Evolutionary conservation across 2,888 invertebrate species (phyloP), one percentile per base, ranked within the genome.

Genomic region (Drosophila birchii): DNA sequence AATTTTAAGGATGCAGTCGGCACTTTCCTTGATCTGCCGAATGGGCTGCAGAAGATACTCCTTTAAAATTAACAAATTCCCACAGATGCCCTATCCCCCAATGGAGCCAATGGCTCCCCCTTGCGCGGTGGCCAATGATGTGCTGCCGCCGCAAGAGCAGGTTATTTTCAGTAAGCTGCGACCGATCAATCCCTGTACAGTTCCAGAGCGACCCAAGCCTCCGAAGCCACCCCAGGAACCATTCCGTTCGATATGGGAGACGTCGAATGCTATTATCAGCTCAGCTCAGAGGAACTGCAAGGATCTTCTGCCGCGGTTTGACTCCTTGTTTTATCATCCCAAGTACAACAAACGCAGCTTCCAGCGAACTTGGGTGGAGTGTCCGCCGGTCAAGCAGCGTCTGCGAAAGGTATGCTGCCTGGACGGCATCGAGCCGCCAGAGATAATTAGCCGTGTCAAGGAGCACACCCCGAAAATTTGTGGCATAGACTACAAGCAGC

Each of bases 301-400:
- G 9, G 66, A 66, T 0, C 0, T 70, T 5, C 18, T 78, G 12
- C 83, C 88, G 0, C 86, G 84, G n/a, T 79, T 88, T 26, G 85
- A 85, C 66, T 71, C 63, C 0, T 54, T 88, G 0, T 78, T 71
- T 59, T 85, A 85, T 47, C 34, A 36, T 7, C 74, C 89, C 0
- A 83, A 73, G 9, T 16, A 77, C 29, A 78, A 76, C 51, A n/a
- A 23, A 2, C 34, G 78, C 5, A 34, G 54, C 41, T 85, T 70
- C 43, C 88, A 86, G 51, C 87, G 90, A 51, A 91, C 90, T 11
- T 91, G 90, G 91, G 20, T 64, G 1, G 81, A 84, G n/a, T 91
- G 87, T 54, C 81, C 86, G 0, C 45, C 66, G 1, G 38, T 78
- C 0, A 57, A 41, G 20, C 55, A 73, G 9, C 76, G 77, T 2